Percentiles rank a stretch among this genome's conserved stretches.
Conservation (phyloP, 2,888 invertebrate species). For the Chrysotoxum bicinctum region DNA sequence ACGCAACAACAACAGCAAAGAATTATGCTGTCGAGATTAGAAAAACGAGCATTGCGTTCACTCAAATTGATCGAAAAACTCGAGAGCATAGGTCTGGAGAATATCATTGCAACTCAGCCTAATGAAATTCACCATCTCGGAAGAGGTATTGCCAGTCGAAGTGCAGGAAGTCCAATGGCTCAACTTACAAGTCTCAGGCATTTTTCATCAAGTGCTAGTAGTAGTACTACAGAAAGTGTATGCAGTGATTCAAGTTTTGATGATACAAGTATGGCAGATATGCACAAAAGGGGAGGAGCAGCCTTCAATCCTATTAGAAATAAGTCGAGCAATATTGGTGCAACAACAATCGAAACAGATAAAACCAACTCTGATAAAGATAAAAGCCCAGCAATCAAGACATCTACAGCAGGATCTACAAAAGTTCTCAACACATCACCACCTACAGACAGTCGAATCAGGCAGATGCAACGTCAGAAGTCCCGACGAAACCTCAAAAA, state of each 20-base stretch:
- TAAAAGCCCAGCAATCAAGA: constrained; percentile 32
- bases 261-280: constrained; percentile 77
- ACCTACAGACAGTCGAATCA: constrained; percentile 79
- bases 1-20: constrained; percentile 78
- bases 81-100: constrained; percentile 87
- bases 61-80: constrained; percentile 85
- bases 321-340: constrained; percentile 46
- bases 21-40: constrained; percentile 79
- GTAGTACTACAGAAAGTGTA: constrained; percentile 78
- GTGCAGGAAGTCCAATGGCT: constrained; percentile 89
- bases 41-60: constrained; percentile 82
- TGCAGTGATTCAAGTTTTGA: constrained; percentile 82
- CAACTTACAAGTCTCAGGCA: constrained; percentile 89
- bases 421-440: constrained; percentile 47
- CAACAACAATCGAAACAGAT: constrained; percentile 29
- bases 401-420: constrained; percentile 34
- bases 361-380: constrained; percentile 41
- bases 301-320: constrained; percentile 69
- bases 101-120: constrained; percentile 85
- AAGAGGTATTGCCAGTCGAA: constrained; percentile 83
- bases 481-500: constrained; percentile 82
- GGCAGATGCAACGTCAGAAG: constrained; percentile 83
- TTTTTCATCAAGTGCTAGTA: constrained; percentile 80
- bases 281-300: constrained; percentile 77
- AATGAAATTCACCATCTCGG: constrained; percentile 85